Conservation (phyloP, 2,797 vertebrate genomes). For the Cirrhinus molitorella region DNA sequence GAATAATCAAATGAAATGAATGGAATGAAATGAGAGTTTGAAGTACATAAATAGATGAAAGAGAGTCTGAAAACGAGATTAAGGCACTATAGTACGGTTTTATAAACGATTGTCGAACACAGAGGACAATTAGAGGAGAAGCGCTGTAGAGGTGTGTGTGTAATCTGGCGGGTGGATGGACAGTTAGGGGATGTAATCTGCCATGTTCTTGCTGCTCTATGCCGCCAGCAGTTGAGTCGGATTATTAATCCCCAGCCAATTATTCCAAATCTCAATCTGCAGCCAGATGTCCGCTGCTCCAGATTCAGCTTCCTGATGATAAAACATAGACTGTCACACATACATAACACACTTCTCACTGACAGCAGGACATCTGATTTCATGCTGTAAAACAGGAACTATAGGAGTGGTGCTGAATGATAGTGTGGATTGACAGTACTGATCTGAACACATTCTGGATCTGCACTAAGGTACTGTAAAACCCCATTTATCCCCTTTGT, state of each 20-base stretch:
- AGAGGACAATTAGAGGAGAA: constrained; percentile 8
- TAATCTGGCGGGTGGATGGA: constrained; percentile 55
- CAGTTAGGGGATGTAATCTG: constrained; percentile 63
- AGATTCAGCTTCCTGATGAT: constrained; percentile 52
- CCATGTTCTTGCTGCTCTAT: constrained; percentile 54
- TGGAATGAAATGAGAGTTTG: constrained; percentile 37
- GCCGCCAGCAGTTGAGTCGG: constrained; percentile 52
- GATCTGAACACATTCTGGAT: constrained; percentile 18
- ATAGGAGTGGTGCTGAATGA: neutral
- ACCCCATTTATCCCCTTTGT: constrained; percentile 16
- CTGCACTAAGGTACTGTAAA: constrained; percentile 33
- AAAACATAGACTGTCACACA: constrained; percentile 45
- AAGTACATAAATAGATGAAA: constrained; percentile 50
- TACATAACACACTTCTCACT: constrained; percentile 27
- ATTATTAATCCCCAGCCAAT: constrained; percentile 78
- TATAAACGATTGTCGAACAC: constrained; percentile 39
- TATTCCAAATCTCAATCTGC: constrained; percentile 74
- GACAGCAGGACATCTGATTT: constrained; percentile 8
- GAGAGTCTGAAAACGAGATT: constrained; percentile 56
- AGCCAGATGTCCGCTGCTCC: constrained; percentile 73
- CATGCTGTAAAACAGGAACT: constrained; percentile 20
- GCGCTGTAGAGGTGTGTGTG: constrained; percentile 33
- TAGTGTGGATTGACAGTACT: neutral
- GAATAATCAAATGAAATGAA: constrained; percentile 35
- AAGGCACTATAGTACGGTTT: constrained; percentile 53